A percentile compares a stretch with the other conserved stretches of the same genome.
Evolutionary conservation across 2,113 vertebrate genomes (phyloP).

Genomic region (Zosterops hypoxanthus): DNA sequence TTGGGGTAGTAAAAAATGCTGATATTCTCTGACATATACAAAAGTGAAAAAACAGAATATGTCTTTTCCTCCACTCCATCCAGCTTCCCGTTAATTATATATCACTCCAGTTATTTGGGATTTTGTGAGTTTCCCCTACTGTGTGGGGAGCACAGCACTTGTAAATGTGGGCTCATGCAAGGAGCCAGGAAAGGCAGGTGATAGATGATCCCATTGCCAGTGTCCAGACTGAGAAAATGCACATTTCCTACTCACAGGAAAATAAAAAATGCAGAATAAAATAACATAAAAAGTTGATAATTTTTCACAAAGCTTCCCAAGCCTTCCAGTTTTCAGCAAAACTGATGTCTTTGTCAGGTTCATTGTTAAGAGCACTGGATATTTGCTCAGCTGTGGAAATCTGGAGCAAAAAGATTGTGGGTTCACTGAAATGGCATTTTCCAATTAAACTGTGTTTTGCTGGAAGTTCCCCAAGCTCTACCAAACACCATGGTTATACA

Average conservation of each 20-base stretch:
- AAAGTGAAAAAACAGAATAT: not conserved
- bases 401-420: not conserved
- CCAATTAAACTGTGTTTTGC: slow-evolving; percentile 6
- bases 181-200: not conserved
- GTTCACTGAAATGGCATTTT: slow-evolving; percentile 23
- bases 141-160: not conserved
- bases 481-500: not conserved
- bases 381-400: slow-evolving; percentile 29
- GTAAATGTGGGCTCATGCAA: not conserved
- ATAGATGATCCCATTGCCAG: not conserved
- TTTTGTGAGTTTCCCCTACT: not conserved
- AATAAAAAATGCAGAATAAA: not conserved
- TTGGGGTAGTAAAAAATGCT: not conserved
- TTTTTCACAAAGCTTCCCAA: not conserved
- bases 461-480: slow-evolving; percentile 21
- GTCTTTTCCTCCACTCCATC: not conserved
- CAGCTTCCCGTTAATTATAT: not conserved
- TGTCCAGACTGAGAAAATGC: not conserved
- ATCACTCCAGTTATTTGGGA: not conserved
- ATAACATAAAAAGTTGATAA: not conserved
- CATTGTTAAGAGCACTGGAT: not conserved
- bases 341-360: not conserved
- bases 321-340: not conserved
- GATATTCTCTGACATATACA: not conserved
- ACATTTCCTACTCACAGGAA: not conserved